Percentiles rank a stretch among this genome's conserved stretches.
These are phyloP conservation scores for Trachelus troglodyta DNA, from an alignment of 2,888 invertebrate genomes.

Conservation along the genomic window DNA sequence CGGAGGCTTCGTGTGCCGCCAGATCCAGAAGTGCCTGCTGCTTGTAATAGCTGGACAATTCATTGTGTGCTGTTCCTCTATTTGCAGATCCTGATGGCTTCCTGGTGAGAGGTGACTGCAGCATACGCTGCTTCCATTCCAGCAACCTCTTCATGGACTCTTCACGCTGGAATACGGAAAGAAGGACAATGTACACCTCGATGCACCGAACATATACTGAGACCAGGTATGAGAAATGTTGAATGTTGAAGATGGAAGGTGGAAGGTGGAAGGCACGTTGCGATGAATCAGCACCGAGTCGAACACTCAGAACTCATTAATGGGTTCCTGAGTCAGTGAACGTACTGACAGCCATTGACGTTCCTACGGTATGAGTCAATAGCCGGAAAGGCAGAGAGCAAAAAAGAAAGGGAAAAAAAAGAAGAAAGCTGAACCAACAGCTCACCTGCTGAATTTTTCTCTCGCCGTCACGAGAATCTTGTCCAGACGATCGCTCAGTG, in stretches of 20 bases:
- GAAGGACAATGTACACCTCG: no score
- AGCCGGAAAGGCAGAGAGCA: not conserved
- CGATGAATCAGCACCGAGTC: no score
- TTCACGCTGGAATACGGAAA: conserved; percentile 73
- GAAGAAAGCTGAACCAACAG: conserved; percentile 5
- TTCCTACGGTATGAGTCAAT: no score
- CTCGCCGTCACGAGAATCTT: conserved; percentile 74
- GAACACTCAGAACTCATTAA: no score
- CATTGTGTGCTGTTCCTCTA: conserved; percentile 56
- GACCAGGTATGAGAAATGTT: no score
- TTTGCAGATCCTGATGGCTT: conserved; percentile 75
- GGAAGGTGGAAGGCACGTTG: no score
- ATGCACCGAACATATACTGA: no score
- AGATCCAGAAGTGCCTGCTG: conserved; percentile 64
- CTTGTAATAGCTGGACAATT: conserved; percentile 63
- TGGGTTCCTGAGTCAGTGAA: no score
- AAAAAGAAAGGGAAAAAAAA: conserved; percentile 8
- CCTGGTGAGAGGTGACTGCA: conserved; percentile 87
- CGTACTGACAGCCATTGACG: no score
- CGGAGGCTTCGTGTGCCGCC: conserved; percentile 60
- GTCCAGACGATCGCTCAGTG: conserved; percentile 60
- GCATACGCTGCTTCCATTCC: conserved; percentile 94
- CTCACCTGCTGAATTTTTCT: conserved; percentile 78
- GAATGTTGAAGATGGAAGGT: no score
- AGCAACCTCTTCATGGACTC: conserved; percentile 91